Percentiles rank a stretch among this genome's conserved stretches.
These are phyloP conservation scores for Panurus biarmicus DNA, from an alignment of 2,113 vertebrate genomes.

Conservation along the genomic window DNA sequence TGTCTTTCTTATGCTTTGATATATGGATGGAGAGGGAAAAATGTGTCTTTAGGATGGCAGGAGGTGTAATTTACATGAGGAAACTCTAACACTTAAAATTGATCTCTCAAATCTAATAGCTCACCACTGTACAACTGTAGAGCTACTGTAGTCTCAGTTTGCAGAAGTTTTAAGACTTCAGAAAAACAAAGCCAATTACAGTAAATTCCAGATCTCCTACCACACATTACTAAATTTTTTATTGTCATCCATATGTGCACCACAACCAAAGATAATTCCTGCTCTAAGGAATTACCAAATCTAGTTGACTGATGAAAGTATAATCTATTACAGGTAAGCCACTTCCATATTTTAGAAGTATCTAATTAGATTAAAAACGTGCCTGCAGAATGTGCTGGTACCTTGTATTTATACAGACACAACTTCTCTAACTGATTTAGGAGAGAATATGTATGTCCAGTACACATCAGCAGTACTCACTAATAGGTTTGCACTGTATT, in stretches of 20 bases:
- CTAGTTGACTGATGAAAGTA: not conserved
- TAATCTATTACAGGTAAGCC: not conserved
- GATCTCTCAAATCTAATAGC: not conserved
- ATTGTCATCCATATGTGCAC: not conserved
- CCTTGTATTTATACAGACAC: not conserved
- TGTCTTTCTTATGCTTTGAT: not conserved
- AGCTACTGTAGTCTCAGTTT: not conserved
- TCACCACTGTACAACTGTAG: accelerated
- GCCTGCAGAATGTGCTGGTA: not conserved
- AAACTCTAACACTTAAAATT: not conserved
- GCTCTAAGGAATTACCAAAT: not conserved
- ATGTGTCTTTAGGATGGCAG: not conserved
- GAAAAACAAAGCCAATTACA: not conserved
- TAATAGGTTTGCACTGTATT: not conserved
- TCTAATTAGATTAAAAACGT: not conserved
- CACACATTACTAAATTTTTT: not conserved
- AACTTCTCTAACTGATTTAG: not conserved
- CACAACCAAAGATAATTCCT: not conserved
- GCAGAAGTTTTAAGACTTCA: not conserved
- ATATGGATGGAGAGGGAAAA: not conserved
- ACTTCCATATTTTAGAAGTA: not conserved
- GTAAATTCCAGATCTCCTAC: not conserved
- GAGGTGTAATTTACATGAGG: not conserved
- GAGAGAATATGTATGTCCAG: not conserved
- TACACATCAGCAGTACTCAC: not conserved